Percentiles rank a stretch among this genome's conserved stretches.
Conservation (phyloP, 2,888 invertebrate species). For the Eristalinus sepulchralis region DNA sequence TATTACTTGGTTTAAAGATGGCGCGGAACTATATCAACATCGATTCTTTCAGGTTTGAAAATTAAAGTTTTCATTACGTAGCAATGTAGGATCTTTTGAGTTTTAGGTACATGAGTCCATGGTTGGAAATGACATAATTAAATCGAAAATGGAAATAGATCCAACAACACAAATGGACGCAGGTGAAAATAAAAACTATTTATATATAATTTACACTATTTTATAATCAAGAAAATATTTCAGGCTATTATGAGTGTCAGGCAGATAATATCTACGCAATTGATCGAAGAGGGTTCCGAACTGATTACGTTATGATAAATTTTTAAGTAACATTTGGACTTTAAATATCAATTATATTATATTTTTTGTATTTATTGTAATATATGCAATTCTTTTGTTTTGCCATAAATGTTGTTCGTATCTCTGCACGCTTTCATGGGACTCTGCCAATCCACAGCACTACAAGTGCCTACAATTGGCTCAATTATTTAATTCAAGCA, state of each 20-base stretch:
- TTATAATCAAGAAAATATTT: slow-evolving; percentile 13
- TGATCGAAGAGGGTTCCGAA: slow-evolving; percentile 94
- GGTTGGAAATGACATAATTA: slow-evolving; percentile 89
- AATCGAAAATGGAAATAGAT: slow-evolving; percentile 96
- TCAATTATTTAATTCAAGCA: slow-evolving; percentile 80
- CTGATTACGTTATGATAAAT: slow-evolving; percentile 85
- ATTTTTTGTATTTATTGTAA: slow-evolving; percentile 67
- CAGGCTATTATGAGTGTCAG: slow-evolving; percentile 91
- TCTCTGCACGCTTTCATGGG: slow-evolving; percentile 22
- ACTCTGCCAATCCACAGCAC: slow-evolving; percentile 38
- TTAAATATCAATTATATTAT: slow-evolving; percentile 49
- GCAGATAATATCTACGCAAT: slow-evolving; percentile 96
- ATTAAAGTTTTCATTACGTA: background rate
- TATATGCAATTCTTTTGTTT: slow-evolving; percentile 52
- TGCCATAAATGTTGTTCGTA: slow-evolving; percentile 47
- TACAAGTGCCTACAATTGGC: slow-evolving; percentile 76
- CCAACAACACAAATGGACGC: slow-evolving; percentile 98
- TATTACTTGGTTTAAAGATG: slow-evolving; percentile 98
- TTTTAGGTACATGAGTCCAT: slow-evolving; percentile 93
- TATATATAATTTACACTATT: background rate
- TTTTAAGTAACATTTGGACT: slow-evolving; percentile 74
- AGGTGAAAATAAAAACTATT: slow-evolving; percentile 81
- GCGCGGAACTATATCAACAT: slow-evolving; percentile 95
- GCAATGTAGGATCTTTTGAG: background rate
- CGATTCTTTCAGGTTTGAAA: slow-evolving; percentile 89